Base-by-base conservation (phyloP, 2,888 invertebrate genomes). In the Parnassius apollo region DNA sequence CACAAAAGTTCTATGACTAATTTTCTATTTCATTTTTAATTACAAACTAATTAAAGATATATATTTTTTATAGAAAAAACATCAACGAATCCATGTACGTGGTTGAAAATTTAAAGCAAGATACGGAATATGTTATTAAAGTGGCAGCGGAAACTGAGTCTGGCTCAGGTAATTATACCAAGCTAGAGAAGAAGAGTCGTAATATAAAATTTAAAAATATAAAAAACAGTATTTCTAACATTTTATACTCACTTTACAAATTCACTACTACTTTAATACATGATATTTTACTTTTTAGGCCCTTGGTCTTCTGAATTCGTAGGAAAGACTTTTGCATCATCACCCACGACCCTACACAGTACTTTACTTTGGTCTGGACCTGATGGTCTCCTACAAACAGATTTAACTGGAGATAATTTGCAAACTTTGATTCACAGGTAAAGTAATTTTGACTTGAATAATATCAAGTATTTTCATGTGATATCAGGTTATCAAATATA, bases 221-320 rank as follows among this genome's bases (percentile, higher is more conserved):
- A 35, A 35, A 35, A 35, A 4, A 7, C 35, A 18, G 18, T 7
- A 35, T 35, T 35, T 35, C 35, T 35, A 35, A 35, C 35, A 7
- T 35, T 35, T 35, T 35, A 35, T 35, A 35, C 35, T 7, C 1
- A 4, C 35, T 35, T 35, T 35, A 35, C 18, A 18, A 1, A 18
- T 18, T 18, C 18, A 18, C 35, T 35, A 35, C 35, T 25, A 7
- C 25, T 35, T 35, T 35, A 35, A 35, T 35, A 35, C 35, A 1
- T 35, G 4, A 3, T 4, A 7, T 0, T n/a, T n/a, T 4, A 13
- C 7, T 48, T 71, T 69, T 2, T 62, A 91, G 96, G 97, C 22
- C 97, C 97, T 0, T 97, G 96, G 94, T 95, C 95, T 1, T 92
- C 94, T 9, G 95, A 95, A 77, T 96, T 97, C 76, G 87, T 93